Base-by-base conservation (phyloP, 2,888 invertebrate genomes). In the Ochlodes sylvanus region DNA sequence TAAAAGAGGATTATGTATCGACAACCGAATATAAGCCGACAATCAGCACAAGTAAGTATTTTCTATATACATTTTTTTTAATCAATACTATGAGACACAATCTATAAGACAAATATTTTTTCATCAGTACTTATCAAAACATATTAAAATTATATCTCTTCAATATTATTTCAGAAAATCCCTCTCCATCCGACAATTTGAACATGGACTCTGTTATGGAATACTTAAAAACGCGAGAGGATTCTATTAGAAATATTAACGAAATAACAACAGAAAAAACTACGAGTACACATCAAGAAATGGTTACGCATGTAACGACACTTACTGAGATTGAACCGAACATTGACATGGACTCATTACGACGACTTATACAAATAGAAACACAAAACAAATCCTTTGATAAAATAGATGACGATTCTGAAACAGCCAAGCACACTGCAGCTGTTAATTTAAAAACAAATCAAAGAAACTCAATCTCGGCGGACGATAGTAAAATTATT, bases 101-200 rank as follows among this genome's bases (percentile, higher is more conserved):
- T n/a, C 38, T 9, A 12, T 12, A 9, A 12, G 10, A 0, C 38
- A 12, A 10, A 38, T 27, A 27, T 2, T 27, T 27, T 27, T 5
- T 27, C 27, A 27, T 27, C 27, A 27, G 27, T 27, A 27, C 34
- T 34, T 9, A 34, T 9, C 4, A 7, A 34, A 9, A 34, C 7
- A 34, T 7, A 34, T 34, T 7, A 9, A 32, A 3, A 7, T 7
- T 12, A 3, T 10, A 10, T 10, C 7, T 10, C 6, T 38, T 38
- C 7, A 7, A 60, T 27, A 62, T 32, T 2, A 42, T 73, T 62
- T 64, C 73, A 54, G 69, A 69, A 10, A 65, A 72, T 44, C 21
- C 9, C 3, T 41, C 52, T 4, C 6, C 21, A 21, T 14, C 21
- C 9, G 27, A 32, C 9, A 12, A 7, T 44, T 60, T 66, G 6